Evolutionary conservation across 2,797 vertebrate genomes (phyloP).

Genomic region (Prunella strophiata): DNA sequence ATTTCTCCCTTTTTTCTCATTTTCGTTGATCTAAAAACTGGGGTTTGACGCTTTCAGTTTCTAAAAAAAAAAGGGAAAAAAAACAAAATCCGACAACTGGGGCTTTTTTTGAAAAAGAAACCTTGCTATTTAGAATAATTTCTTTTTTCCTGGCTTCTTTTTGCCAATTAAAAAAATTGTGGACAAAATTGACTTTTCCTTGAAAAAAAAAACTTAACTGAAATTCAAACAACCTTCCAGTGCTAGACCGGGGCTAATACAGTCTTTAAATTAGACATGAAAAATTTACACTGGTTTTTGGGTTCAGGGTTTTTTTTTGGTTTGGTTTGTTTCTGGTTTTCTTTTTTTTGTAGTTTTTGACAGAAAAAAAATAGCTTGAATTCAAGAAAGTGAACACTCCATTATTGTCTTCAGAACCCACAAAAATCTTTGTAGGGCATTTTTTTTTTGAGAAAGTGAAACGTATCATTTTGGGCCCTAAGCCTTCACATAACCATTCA

Average conservation of each 20-base stretch:
- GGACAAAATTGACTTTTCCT: not conserved
- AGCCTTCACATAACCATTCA: not conserved
- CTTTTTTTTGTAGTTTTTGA: not conserved
- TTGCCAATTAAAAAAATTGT: not conserved
- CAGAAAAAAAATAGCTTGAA: not conserved
- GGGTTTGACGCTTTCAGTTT: not conserved
- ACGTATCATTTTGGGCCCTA: not conserved
- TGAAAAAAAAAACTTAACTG: not conserved
- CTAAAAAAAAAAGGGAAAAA: not conserved
- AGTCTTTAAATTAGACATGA: not conserved
- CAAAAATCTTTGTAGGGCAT: not conserved
- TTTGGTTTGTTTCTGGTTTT: not conserved
- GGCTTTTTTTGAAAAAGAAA: not conserved
- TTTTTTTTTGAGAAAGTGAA: not conserved
- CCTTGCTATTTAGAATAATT: not conserved
- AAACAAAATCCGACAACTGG: not conserved
- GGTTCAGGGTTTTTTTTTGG: fast-evolving
- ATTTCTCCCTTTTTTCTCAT: not conserved
- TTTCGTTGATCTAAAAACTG: not conserved
- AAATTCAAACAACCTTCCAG: not conserved
- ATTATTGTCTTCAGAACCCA: not conserved
- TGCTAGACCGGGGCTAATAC: not conserved
- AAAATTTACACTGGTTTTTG: not conserved
- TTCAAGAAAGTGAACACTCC: not conserved
- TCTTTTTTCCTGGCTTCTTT: not conserved